A percentile compares a stretch with the other conserved stretches of the same genome.
These are phyloP conservation scores for Varecia variegata DNA, from an alignment of 2,797 vertebrate species.

Conservation along the genomic window DNA sequence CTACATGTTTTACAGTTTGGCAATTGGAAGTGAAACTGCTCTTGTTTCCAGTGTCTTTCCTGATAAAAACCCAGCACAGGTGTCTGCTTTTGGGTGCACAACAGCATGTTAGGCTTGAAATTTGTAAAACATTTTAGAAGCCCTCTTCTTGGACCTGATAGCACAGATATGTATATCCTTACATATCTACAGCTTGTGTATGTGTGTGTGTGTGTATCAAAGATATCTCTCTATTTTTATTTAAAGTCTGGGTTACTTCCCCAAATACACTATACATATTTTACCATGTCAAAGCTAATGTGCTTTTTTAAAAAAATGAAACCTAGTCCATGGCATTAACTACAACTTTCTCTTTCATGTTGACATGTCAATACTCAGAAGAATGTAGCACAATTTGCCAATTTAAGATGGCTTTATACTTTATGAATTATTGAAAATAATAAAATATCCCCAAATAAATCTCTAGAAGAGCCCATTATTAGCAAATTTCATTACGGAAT, in stretches of 20 bases:
- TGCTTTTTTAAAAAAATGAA: background rate
- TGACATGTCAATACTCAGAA: conserved; percentile 5
- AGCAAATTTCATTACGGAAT: background rate
- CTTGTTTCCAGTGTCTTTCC: background rate
- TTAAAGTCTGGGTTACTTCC: background rate
- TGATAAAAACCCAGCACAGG: background rate
- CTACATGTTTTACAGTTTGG: background rate
- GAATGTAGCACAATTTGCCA: background rate
- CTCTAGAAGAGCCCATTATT: background rate
- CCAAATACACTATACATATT: background rate
- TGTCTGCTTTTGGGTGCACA: background rate
- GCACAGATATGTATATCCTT: background rate
- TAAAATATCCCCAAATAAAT: conserved; percentile 20
- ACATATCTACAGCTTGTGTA: background rate
- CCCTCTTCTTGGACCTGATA: background rate
- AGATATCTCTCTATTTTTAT: background rate
- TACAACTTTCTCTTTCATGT: background rate
- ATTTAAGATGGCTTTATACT: background rate
- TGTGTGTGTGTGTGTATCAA: too few relatives aligned
- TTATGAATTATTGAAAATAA: conserved; percentile 24
- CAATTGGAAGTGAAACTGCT: background rate
- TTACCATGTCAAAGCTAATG: background rate
- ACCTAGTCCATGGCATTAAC: background rate
- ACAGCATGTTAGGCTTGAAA: background rate
- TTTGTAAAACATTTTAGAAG: background rate